Percentiles rank a stretch among this genome's conserved stretches.
Evolutionary conservation across 2,113 vertebrate species (phyloP).

Genomic region (Coreoperca whiteheadi): DNA sequence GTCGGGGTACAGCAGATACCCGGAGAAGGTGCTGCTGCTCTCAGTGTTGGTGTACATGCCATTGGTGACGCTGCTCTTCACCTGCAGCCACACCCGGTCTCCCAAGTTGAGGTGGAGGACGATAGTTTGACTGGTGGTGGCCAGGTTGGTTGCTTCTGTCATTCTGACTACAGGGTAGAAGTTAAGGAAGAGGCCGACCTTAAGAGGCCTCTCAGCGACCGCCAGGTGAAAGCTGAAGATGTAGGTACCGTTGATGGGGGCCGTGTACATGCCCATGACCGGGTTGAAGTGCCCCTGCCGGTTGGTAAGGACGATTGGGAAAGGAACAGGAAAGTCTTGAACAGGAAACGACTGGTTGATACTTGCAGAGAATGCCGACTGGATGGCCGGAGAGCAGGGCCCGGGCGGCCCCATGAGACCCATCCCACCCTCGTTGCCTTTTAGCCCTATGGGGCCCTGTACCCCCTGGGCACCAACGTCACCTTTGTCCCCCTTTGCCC

Average conservation of each 20-base stretch:
- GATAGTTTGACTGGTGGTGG: conserved; percentile 66
- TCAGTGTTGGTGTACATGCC: conserved; percentile 69
- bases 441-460: conserved; percentile 61
- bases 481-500: conserved; percentile 72
- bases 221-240: conserved; percentile 76
- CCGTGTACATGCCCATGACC: conserved; percentile 52
- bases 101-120: conserved; percentile 64
- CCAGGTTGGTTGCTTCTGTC: conserved; percentile 34
- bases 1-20: conserved; percentile 80
- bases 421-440: conserved; percentile 67
- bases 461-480: conserved; percentile 55
- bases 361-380: conserved; percentile 78
- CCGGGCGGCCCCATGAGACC: conserved; percentile 75
- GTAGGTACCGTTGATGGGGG: conserved; percentile 82
- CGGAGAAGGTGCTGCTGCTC: conserved; percentile 78
- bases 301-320: conserved; percentile 67
- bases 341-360: conserved; percentile 19
- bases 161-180: conserved; percentile 49
- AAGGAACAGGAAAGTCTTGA: conserved; percentile 69
- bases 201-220: conserved; percentile 34
- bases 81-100: conserved; percentile 82
- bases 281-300: conserved; percentile 61
- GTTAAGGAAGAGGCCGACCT: conserved; percentile 78
- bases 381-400: conserved; percentile 75
- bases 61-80: conserved; percentile 66